Evolutionary conservation across 2,888 invertebrate species (phyloP), one percentile per base, ranked within the genome.

Genomic region (Theretra japonica): DNA sequence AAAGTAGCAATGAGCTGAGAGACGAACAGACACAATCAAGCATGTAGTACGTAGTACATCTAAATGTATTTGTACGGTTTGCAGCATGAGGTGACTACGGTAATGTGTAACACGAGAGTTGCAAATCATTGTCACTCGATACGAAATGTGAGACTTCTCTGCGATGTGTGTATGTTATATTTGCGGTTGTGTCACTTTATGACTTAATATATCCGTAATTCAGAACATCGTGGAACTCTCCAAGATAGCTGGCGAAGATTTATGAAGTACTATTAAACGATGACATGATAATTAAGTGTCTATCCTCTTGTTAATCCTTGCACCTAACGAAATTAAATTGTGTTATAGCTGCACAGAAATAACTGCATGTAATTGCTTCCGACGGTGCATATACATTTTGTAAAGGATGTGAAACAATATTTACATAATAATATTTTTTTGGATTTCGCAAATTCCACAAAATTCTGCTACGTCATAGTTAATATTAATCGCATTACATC

Each of bases 1-100:
- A 71, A 30, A 60, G 30, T 68, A 72, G 71, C 71, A 75, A 77
- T 73, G 71, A 48, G 65, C 71, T 71, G 41, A 72, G 25, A 30
- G 71, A 74, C 70, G 72, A 65, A 75, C 75, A 76, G 72, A 68
- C 75, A 78, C 60, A 59, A 70, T 70, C n/a, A 11, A 33, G 5
- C 11, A 11, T 23, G 7, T 41, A 48, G 21, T 41, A 73, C 73
- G 75, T 57, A 76, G 8, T 77, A 77, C 68, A 72, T 59, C 60
- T n/a, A 21, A 5, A 73, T 68, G 68, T 70, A 60, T 75, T 65
- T 71, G 41, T 60, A 65, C 41, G 56, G 33, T 41, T 72, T 19
- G 73, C 68, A 23, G 72, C 57, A 53, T 57, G 69, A 73, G 65
- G 68, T 59, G 59, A 69, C 73, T 73, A 70, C 58, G 50, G 72